phyloP scores from a whole-genome alignment of 1,140 invertebrate species.

The Caenorhabditis latens region DNA sequence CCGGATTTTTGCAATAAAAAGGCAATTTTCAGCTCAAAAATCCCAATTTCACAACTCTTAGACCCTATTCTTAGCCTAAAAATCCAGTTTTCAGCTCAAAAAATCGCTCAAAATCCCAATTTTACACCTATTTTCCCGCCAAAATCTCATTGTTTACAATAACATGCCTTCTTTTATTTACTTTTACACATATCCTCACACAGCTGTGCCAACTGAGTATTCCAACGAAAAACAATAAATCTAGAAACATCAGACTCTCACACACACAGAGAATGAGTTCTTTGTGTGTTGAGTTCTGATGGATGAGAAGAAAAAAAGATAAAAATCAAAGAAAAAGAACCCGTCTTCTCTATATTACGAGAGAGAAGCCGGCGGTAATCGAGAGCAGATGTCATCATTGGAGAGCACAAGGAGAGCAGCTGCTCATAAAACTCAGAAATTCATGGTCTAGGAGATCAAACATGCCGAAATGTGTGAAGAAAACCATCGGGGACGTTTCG shows the following conservation, averaged over 20 bases:
- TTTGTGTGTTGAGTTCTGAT: neutral
- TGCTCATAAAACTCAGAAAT: neutral
- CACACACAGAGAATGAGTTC: neutral
- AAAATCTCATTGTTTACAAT: slow-evolving; percentile 1
- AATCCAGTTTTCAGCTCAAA: no score
- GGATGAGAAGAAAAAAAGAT: neutral
- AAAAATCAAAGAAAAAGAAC: neutral
- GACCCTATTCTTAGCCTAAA: no score
- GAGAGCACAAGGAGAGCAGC: neutral
- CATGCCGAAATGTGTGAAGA: neutral
- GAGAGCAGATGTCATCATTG: slow-evolving; percentile 24
- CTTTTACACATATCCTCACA: neutral
- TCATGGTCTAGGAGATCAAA: slow-evolving; percentile 23
- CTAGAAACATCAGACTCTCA: no score
- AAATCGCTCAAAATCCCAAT: neutral
- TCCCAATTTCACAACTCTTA: no score
- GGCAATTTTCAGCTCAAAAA: no score
- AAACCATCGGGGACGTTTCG: no score
- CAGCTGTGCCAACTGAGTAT: slow-evolving; percentile 27
- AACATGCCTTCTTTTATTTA: slow-evolving; percentile 25
- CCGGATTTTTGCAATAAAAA: no score
- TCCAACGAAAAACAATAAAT: neutral
- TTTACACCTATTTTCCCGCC: no score
- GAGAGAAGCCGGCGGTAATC: neutral
- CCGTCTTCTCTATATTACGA: slow-evolving; percentile 27